A percentile compares a stretch with the other conserved stretches of the same genome.
Evolutionary conservation across 1,140 invertebrate genomes (phyloP).

Genomic region (Drosophila melanica): DNA sequence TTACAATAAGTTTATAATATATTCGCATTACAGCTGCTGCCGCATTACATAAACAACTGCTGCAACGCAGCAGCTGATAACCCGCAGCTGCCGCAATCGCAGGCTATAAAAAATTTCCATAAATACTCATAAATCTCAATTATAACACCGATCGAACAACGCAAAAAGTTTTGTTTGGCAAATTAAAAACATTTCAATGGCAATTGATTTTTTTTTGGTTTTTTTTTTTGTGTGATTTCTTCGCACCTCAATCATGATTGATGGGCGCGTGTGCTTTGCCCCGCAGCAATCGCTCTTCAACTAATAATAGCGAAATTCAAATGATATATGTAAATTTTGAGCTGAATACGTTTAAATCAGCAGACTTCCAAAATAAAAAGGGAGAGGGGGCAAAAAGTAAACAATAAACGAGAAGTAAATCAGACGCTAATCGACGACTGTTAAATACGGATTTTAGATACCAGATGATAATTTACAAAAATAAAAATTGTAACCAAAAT

Average conservation of each 20-base stretch:
- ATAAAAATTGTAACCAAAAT: not conserved
- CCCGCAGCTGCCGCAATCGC: conserved; percentile 51
- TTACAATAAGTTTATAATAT: conserved; percentile 49
- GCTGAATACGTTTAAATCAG: conserved; percentile 45
- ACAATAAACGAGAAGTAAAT: conserved; percentile 20
- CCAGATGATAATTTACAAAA: no score
- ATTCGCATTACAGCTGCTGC: conserved; percentile 40
- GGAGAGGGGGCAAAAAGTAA: not conserved
- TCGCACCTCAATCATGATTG: conserved; percentile 46
- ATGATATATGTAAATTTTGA: conserved; percentile 21
- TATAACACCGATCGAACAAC: conserved; percentile 21
- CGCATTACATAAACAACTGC: conserved; percentile 33
- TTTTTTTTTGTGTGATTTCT: conserved; percentile 6
- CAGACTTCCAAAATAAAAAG: not conserved
- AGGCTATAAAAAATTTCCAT: conserved; percentile 33
- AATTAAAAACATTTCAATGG: conserved; percentile 22
- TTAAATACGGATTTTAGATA: not conserved
- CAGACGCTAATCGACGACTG: conserved; percentile 23
- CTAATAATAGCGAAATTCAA: not conserved
- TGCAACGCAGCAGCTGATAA: conserved; percentile 46
- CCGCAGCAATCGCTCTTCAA: conserved; percentile 4
- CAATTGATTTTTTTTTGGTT: conserved; percentile 12
- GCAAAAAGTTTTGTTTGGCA: conserved; percentile 19
- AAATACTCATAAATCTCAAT: conserved; percentile 29
- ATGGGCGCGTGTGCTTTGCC: conserved; percentile 12